These are phyloP conservation scores for Nibea coibor DNA, from an alignment of 2,113 vertebrate genomes.

Conservation along the genomic window DNA sequence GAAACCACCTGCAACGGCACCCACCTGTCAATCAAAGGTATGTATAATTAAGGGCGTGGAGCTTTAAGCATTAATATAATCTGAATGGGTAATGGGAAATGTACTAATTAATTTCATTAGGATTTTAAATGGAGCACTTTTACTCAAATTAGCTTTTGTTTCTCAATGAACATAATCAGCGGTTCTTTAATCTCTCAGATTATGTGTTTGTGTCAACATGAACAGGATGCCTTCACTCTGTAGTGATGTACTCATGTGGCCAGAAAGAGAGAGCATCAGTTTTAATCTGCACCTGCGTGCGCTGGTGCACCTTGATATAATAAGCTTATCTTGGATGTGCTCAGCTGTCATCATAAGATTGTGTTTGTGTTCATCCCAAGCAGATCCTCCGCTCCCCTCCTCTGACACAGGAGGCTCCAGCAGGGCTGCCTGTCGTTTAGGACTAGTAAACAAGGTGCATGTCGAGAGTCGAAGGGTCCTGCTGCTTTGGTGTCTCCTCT, in stretches of 20 bases:
- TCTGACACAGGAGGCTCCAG: constrained; percentile 55
- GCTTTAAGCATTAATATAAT: no score
- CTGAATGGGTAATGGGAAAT: no score
- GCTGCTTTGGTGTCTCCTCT: constrained; percentile 71
- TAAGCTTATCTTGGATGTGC: constrained; percentile 37
- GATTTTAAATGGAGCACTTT: no score
- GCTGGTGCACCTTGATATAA: constrained; percentile 19
- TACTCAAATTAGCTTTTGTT: no score
- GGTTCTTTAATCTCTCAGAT: not conserved
- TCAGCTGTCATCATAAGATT: constrained; percentile 42
- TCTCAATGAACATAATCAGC: not conserved
- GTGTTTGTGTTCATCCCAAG: constrained; percentile 48
- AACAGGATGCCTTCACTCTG: not conserved
- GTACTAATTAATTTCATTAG: no score
- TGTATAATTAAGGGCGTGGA: no score
- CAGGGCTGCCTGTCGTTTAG: constrained; percentile 59
- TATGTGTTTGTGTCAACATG: constrained; percentile 11
- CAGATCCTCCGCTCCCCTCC: constrained; percentile 42
- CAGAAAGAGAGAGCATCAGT: constrained; percentile 21
- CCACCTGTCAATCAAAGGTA: no score
- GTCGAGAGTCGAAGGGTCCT: constrained; percentile 58
- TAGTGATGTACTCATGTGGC: constrained; percentile 15
- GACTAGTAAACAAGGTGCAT: constrained; percentile 64
- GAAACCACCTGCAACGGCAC: no score
- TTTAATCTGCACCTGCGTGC: constrained; percentile 45